Evolutionary conservation across 2,113 vertebrate genomes (phyloP).

Genomic region (Elaphurus davidianus): DNA sequence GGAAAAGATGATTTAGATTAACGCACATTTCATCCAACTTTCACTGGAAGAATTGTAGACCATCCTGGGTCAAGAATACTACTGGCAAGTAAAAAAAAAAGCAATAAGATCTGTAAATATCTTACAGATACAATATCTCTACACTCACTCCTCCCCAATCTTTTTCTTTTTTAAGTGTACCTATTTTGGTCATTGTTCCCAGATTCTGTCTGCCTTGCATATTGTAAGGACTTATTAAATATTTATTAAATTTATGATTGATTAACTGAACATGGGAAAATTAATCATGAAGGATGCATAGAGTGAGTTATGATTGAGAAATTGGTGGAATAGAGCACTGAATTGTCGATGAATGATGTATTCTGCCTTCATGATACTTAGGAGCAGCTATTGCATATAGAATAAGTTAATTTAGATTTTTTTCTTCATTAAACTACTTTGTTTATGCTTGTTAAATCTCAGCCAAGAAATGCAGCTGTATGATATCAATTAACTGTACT

Average conservation of each 20-base stretch:
- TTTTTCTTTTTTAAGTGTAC: neutral
- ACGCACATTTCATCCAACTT: neutral
- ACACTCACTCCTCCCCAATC: neutral
- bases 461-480: neutral
- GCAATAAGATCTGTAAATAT: slow-evolving; percentile 21
- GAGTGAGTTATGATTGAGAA: slow-evolving; percentile 9
- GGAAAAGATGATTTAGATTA: neutral
- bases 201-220: slow-evolving; percentile 46
- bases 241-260: slow-evolving; percentile 40
- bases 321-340: neutral
- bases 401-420: slow-evolving; percentile 15
- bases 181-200: slow-evolving; percentile 26
- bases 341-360: neutral
- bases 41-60: neutral
- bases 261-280: slow-evolving; percentile 19
- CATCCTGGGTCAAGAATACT: slow-evolving; percentile 19
- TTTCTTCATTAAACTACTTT: neutral
- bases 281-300: neutral
- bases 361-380: neutral
- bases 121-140: neutral
- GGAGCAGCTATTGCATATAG: neutral
- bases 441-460: slow-evolving; percentile 25
- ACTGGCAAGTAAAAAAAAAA: neutral
- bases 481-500: slow-evolving; percentile 29
- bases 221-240: slow-evolving; percentile 9